phyloP scores from a whole-genome alignment of 2,113 vertebrate genomes.

The Grus americana region DNA sequence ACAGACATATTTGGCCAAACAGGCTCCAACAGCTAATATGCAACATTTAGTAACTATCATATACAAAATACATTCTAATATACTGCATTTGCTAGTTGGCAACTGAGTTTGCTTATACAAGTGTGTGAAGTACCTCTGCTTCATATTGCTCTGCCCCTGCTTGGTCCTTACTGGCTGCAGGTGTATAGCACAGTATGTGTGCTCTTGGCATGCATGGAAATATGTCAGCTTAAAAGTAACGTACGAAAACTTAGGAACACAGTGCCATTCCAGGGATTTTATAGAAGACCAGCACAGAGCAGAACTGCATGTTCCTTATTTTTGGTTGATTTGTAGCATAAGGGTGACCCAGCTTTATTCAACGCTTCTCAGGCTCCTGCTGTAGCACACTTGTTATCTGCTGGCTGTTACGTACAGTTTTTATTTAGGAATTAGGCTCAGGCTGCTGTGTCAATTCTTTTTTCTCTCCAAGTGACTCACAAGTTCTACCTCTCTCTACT shows the following conservation, averaged over 20 bases:
- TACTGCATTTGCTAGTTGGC: neutral
- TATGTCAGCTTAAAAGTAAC: neutral
- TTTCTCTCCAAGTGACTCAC: neutral
- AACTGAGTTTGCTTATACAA: neutral
- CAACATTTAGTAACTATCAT: neutral
- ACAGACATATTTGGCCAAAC: neutral
- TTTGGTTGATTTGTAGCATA: neutral
- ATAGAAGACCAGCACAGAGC: neutral
- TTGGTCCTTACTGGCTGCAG: neutral
- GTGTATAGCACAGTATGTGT: neutral
- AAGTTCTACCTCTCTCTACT: neutral
- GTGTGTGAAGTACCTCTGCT: neutral
- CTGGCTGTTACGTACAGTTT: neutral
- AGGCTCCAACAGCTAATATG: neutral
- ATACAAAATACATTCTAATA: neutral
- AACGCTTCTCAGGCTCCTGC: neutral
- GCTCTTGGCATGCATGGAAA: neutral
- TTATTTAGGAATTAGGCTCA: neutral
- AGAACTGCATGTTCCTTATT: neutral
- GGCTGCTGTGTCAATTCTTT: neutral
- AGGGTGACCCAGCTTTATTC: neutral
- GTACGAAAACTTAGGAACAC: neutral
- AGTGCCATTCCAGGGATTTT: neutral
- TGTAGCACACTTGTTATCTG: neutral
- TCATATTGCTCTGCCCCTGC: neutral